These are phyloP conservation scores for Lymantria dispar DNA, from an alignment of 2,888 invertebrate genomes.

Conservation along the genomic window DNA sequence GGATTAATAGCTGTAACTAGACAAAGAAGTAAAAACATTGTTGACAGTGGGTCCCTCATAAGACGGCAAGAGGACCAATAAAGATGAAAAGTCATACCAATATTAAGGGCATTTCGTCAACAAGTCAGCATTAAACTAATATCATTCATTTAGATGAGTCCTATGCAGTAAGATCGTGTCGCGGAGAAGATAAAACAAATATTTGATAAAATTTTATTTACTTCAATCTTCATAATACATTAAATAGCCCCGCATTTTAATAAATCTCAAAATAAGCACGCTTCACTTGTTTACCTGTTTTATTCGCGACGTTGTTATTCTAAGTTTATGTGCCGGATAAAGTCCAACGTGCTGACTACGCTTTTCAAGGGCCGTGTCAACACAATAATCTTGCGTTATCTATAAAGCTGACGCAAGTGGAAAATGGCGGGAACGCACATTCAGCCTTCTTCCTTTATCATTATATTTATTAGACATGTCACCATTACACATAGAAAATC, in stretches of 20 bases:
- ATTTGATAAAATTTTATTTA: not conserved
- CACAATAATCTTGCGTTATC: constrained; percentile 35
- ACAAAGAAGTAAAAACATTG: too few relatives aligned
- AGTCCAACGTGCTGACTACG: constrained; percentile 18
- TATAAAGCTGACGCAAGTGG: constrained; percentile 27
- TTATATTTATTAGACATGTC: constrained; percentile 22
- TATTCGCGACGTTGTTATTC: constrained; percentile 24
- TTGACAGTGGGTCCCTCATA: too few relatives aligned
- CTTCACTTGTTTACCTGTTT: constrained; percentile 8
- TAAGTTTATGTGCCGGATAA: constrained; percentile 7
- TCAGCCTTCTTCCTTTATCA: constrained; percentile 20
- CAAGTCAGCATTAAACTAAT: too few relatives aligned
- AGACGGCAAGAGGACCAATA: too few relatives aligned
- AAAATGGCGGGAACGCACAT: constrained; percentile 19
- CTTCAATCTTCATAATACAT: not conserved
- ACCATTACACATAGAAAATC: constrained; percentile 6
- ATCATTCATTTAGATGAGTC: too few relatives aligned
- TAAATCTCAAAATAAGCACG: not conserved
- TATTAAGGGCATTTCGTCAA: too few relatives aligned
- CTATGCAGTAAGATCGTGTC: too few relatives aligned
- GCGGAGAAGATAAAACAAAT: too few relatives aligned
- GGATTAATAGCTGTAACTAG: too few relatives aligned
- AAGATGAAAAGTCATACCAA: too few relatives aligned
- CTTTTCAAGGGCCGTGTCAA: constrained; percentile 31
- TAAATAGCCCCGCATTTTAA: not conserved